Percentiles rank a stretch among this genome's conserved stretches.
phyloP scores from a whole-genome alignment of 2,888 invertebrate species.

The Acronicta aceris region DNA sequence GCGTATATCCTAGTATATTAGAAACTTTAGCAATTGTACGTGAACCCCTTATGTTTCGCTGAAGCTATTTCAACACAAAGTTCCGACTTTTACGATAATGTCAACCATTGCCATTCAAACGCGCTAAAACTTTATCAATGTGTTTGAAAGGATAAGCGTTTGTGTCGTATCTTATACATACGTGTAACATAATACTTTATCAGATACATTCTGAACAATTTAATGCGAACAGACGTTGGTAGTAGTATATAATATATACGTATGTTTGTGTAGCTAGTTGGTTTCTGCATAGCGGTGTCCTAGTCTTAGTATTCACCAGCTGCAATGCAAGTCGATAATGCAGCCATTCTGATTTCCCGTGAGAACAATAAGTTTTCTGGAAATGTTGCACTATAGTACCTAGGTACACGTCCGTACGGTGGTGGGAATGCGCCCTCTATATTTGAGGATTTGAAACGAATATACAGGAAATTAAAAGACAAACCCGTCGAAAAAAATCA shows the following conservation, averaged over 20 bases:
- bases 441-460: constrained; percentile 3
- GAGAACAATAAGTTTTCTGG: constrained; percentile 56
- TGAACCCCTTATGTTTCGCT: constrained; percentile 88
- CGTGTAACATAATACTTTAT: constrained; percentile 43
- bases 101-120: constrained; percentile 89
- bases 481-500: no score
- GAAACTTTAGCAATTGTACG: constrained; percentile 88
- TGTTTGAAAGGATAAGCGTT: constrained; percentile 86
- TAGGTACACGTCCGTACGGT: constrained; percentile 19
- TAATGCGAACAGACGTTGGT: constrained; percentile 30
- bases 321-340: constrained; percentile 56
- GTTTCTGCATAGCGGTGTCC: constrained; percentile 34
- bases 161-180: constrained; percentile 73
- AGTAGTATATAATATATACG: constrained; percentile 1
- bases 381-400: constrained; percentile 40
- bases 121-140: constrained; percentile 88
- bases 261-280: constrained; percentile 8
- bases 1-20: constrained; percentile 84
- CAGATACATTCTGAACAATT: constrained; percentile 35
- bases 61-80: constrained; percentile 86
- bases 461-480: not conserved
- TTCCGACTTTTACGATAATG: constrained; percentile 89
- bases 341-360: constrained; percentile 57
- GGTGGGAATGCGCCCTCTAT: constrained; percentile 17
- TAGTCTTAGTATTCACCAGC: constrained; percentile 47